A percentile compares a stretch with the other conserved stretches of the same genome.
These are phyloP conservation scores for Capromys pilorides DNA, from an alignment of 2,797 vertebrate genomes.

Conservation along the genomic window DNA sequence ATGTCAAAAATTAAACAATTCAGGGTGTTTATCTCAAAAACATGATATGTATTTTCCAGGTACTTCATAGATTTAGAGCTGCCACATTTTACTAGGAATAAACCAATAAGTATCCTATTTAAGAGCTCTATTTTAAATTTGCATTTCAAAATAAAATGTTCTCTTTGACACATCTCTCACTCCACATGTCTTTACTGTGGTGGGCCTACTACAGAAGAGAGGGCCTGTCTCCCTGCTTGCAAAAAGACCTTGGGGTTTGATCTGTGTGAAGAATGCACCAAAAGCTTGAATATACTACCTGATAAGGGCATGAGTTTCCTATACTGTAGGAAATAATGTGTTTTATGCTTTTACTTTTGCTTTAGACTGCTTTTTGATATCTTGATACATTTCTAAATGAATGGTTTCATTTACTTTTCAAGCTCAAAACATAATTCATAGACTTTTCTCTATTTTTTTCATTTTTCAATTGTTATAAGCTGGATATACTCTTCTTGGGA, in stretches of 20 bases:
- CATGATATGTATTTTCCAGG: background rate
- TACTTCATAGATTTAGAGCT: background rate
- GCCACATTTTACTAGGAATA: background rate
- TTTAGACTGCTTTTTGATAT: constrained; percentile 17
- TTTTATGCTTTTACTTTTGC: constrained; percentile 32
- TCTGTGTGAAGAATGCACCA: constrained; percentile 14
- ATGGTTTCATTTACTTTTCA: constrained; percentile 41
- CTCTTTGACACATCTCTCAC: background rate
- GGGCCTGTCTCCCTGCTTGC: background rate
- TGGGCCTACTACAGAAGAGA: constrained; percentile 29
- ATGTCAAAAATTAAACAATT: background rate
- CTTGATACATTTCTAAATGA: constrained; percentile 1
- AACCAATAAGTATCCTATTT: background rate
- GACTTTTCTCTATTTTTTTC: background rate
- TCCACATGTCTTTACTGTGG: background rate
- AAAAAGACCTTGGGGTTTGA: background rate
- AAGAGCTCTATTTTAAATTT: constrained; percentile 22
- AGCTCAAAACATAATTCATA: constrained; percentile 7
- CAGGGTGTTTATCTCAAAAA: constrained; percentile 7
- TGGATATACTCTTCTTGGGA: background rate
- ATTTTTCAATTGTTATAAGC: background rate
- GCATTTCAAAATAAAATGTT: background rate
- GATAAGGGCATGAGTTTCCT: background rate
- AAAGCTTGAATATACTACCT: constrained; percentile 46
- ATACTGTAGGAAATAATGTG: constrained; percentile 7